Conservation (phyloP, 2,888 invertebrate genomes). For the Drosophila trichaetosa region DNA sequence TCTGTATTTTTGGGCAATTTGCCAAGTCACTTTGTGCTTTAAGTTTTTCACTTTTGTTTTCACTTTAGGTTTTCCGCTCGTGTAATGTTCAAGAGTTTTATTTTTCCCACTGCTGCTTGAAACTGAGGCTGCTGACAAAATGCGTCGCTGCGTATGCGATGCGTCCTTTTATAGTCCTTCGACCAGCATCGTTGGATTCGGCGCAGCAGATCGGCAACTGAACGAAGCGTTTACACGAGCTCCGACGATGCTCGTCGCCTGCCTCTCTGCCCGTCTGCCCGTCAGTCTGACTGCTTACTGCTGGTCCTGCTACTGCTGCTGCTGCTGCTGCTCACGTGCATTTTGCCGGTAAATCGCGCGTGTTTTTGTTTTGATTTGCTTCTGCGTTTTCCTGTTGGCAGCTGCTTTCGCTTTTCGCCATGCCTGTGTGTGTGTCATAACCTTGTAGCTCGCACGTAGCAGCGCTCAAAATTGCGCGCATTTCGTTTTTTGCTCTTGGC, state of each 20-base stretch:
- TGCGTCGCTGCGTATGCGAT: slow-evolving; percentile 42
- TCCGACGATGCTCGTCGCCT: slow-evolving; percentile 11
- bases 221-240: slow-evolving; percentile 43
- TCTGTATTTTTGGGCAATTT: slow-evolving; percentile 42
- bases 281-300: background rate
- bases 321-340: slow-evolving; percentile 61
- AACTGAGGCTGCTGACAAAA: slow-evolving; percentile 62
- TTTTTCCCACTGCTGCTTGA: slow-evolving; percentile 38
- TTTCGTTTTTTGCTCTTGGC: slow-evolving; percentile 15
- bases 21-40: slow-evolving; percentile 52
- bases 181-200: slow-evolving; percentile 63
- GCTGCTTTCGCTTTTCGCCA: slow-evolving; percentile 63
- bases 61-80: slow-evolving; percentile 37
- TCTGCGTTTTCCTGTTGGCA: slow-evolving; percentile 27
- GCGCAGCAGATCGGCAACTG: slow-evolving; percentile 56
- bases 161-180: slow-evolving; percentile 62
- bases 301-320: background rate
- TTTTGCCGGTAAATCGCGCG: slow-evolving; percentile 75
- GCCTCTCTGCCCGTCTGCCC: background rate
- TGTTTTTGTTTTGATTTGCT: slow-evolving; percentile 77
- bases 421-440: slow-evolving; percentile 44
- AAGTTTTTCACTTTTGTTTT: slow-evolving; percentile 71
- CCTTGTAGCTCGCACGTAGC: slow-evolving; percentile 64
- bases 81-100: background rate
- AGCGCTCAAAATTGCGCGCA: slow-evolving; percentile 40